Conservation (phyloP, 1,140 invertebrate species). For the Nymphalis io region DNA sequence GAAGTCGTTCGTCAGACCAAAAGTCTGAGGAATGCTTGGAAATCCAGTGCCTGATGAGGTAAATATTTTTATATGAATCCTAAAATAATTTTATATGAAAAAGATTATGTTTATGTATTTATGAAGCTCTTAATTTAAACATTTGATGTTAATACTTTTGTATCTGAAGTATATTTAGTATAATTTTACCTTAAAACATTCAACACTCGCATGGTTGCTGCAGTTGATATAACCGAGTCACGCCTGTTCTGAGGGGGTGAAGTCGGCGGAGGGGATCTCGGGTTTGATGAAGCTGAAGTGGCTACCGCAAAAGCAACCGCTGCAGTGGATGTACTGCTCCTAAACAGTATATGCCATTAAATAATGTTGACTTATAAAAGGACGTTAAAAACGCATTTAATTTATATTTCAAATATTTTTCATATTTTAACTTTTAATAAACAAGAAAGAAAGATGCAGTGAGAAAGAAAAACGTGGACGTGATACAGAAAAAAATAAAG, state of each 20-base stretch:
- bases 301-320: constrained; percentile 96
- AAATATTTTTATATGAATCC: background rate
- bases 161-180: background rate
- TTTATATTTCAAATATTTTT: background rate
- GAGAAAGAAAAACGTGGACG: constrained; percentile 7
- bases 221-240: constrained; percentile 94
- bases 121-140: too few species aligned
- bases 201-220: constrained; percentile 95
- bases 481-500: constrained; percentile 10
- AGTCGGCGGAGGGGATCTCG: constrained; percentile 77
- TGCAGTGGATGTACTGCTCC: constrained; percentile 94
- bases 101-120: too few species aligned
- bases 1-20: constrained; percentile 88
- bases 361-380: constrained; percentile 7
- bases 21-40: constrained; percentile 91
- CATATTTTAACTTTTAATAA: background rate
- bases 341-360: constrained; percentile 64
- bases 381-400: background rate
- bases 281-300: constrained; percentile 93
- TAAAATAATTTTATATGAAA: background rate
- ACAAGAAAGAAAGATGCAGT: constrained; percentile 13
- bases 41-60: constrained; percentile 82
- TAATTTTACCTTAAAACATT: constrained; percentile 87
- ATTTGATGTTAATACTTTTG: too few species aligned
- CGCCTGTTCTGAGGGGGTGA: constrained; percentile 80